Conservation (phyloP, 1,140 invertebrate species). For the Pseudomyrmex pallidus region DNA sequence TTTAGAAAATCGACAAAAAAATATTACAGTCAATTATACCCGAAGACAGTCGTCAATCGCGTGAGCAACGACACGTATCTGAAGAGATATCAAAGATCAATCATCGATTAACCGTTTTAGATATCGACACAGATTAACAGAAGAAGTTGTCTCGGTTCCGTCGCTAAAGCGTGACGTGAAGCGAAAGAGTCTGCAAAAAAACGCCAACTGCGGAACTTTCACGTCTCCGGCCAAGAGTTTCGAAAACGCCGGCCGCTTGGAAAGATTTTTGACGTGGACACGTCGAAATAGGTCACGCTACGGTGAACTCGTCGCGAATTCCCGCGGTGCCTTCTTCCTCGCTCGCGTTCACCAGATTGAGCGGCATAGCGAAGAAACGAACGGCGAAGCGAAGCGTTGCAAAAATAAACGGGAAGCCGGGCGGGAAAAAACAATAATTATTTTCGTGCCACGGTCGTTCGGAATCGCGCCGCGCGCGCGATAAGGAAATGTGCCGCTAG, state of each 20-base stretch:
- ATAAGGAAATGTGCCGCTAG: constrained; percentile 58
- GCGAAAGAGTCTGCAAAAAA: background rate
- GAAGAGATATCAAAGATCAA: background rate
- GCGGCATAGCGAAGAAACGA: constrained; percentile 58
- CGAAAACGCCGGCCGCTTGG: background rate
- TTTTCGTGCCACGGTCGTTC: constrained; percentile 43
- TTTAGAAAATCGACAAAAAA: background rate
- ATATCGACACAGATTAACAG: background rate
- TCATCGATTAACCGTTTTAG: background rate
- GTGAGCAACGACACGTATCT: background rate
- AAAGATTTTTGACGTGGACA: constrained; percentile 27
- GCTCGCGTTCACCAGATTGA: constrained; percentile 42
- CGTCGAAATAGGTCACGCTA: constrained; percentile 64
- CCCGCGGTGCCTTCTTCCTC: constrained; percentile 56
- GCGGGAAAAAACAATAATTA: constrained; percentile 59
- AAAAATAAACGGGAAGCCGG: constrained; percentile 52
- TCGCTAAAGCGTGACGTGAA: background rate
- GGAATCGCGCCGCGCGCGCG: constrained; percentile 33
- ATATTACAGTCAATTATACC: background rate
- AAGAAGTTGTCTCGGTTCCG: background rate
- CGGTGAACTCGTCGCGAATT: constrained; percentile 67
- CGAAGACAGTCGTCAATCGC: background rate
- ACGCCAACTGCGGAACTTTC: constrained; percentile 1
- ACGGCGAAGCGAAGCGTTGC: constrained; percentile 63
- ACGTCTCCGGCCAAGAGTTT: background rate